Evolutionary conservation across 2,113 vertebrate genomes (phyloP).

Genomic region (Cyanoliseus patagonus): DNA sequence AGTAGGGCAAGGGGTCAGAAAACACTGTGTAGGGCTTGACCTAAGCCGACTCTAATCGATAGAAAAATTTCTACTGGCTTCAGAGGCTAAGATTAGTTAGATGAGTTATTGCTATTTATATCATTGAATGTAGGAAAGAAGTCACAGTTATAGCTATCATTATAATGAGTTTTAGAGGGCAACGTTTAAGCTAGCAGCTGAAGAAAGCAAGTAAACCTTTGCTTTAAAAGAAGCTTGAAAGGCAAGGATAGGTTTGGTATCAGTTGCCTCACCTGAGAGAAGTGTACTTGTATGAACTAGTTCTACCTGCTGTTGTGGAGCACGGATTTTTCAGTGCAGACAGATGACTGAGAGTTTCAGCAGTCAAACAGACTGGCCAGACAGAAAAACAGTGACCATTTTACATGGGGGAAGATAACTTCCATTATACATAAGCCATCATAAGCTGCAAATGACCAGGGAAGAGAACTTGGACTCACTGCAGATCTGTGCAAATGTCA

Average conservation of each 20-base stretch:
- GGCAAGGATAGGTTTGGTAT: not conserved
- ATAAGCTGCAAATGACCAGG: not conserved
- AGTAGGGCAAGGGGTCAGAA: slow-evolving; percentile 46
- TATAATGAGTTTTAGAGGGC: slow-evolving; percentile 3
- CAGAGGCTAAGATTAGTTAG: slow-evolving; percentile 28
- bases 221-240: not conserved
- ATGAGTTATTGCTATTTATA: slow-evolving; percentile 41
- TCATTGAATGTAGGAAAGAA: slow-evolving; percentile 7
- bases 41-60: not conserved
- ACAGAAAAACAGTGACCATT: not conserved
- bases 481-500: not conserved
- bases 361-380: not conserved
- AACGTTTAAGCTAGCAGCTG: not conserved
- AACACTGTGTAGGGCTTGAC: slow-evolving; percentile 11
- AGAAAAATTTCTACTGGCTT: slow-evolving; percentile 51
- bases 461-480: not conserved
- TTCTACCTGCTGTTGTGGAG: not conserved
- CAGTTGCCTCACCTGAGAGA: not conserved
- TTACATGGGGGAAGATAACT: not conserved
- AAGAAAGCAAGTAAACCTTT: not conserved
- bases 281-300: not conserved
- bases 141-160: not conserved
- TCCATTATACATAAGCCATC: not conserved
- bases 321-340: not conserved
- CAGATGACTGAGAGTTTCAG: not conserved